These are phyloP conservation scores for Semaprochilodus insignis DNA, from an alignment of 2,797 vertebrate species.

Conservation along the genomic window DNA sequence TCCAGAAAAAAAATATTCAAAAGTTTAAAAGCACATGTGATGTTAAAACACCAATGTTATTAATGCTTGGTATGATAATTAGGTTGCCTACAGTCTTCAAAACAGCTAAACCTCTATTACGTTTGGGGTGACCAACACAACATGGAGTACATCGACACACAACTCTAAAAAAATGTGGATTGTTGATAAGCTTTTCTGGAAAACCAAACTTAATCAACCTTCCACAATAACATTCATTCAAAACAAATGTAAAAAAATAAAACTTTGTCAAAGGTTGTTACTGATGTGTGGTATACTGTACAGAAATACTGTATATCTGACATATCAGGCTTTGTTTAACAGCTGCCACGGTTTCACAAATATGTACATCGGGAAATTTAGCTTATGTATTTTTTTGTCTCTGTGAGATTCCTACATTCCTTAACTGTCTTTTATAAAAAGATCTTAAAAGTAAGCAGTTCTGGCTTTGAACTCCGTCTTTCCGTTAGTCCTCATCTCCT, in stretches of 20 bases:
- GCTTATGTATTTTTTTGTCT: constrained; percentile 32
- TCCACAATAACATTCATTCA: background rate
- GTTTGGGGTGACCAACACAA: background rate
- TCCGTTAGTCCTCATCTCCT: background rate
- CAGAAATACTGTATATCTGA: background rate
- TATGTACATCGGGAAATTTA: background rate
- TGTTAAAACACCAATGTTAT: background rate
- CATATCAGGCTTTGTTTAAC: background rate
- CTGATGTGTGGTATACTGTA: background rate
- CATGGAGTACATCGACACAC: background rate
- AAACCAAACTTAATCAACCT: constrained; percentile 5
- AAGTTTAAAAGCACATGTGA: background rate
- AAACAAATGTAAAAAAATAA: background rate
- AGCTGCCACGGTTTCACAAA: constrained; percentile 31
- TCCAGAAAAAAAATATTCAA: background rate
- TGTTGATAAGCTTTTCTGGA: background rate
- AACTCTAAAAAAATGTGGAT: background rate
- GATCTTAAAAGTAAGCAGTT: background rate
- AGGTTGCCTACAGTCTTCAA: constrained; percentile 21
- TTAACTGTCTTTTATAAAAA: background rate
- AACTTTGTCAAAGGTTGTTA: background rate
- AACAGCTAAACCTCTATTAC: background rate
- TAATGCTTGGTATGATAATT: background rate
- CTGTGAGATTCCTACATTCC: background rate
- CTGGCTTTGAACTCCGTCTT: background rate